Base-by-base conservation (phyloP, 1,140 invertebrate species). In the Nylanderia fulva region DNA sequence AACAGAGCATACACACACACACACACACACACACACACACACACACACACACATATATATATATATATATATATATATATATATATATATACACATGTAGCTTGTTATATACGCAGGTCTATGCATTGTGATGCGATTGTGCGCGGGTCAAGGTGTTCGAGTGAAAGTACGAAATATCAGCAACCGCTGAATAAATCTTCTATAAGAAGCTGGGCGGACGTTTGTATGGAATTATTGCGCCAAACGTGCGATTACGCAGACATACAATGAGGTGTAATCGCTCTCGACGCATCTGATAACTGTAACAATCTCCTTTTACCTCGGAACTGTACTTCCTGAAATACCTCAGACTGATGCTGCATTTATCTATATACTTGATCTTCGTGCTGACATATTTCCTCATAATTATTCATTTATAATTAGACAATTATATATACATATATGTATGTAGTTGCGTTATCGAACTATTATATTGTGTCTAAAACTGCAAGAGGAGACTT, bases 81-180 rank as follows among this genome's bases (percentile, higher is more conserved):
- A n/a, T n/a, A n/a, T n/a, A 58, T 58, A 71, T 54, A 52, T 33
- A 71, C 4, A 45, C 7, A 54, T 69, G 58, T 64, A n/a, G 66
- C 63, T 88, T 64, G 75, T 77, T 72, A 82, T 72, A 82, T 45
- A 68, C 74, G 84, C 27, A 52, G 72, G 24, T 79, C 61, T 77
- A 80, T 77, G 69, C 76, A 82, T 82, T 82, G 79, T 85, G 75
- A 84, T 88, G 90, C 90, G 86, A 91, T 91, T 91, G 90, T 89
- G 80, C 86, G 75, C 91, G 75, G 92, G 92, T 93, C 92, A 93
- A 93, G 93, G 92, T 93, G 93, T 93, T 93, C 91, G 92, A 93
- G 93, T 93, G 93, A 93, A 93, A 93, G 92, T 93, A 93, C 92
- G 90, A 92, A 93, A 93, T 93, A 93, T 93, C 92, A 92, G 85